Evolutionary conservation across 2,113 vertebrate genomes (phyloP).

Genomic region (Tetrao urogallus): DNA sequence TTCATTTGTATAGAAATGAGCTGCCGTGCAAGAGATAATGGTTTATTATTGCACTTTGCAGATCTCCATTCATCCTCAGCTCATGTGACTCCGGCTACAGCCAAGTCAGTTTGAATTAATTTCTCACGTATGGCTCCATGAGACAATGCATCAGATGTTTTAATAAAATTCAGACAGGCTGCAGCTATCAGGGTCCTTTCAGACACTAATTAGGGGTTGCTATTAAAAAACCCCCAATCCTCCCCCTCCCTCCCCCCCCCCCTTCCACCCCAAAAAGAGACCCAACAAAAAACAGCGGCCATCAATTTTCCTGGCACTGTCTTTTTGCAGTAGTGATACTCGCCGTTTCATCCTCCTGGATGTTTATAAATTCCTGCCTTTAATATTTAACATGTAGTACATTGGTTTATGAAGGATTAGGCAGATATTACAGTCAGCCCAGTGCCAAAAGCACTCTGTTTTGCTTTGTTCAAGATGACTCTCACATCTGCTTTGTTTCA

Average conservation of each 20-base stretch:
- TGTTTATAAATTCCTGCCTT: constrained; percentile 4
- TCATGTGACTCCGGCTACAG: constrained; percentile 37
- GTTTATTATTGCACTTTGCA: constrained; percentile 35
- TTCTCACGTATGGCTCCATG: constrained; percentile 18
- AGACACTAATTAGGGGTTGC: constrained; percentile 51
- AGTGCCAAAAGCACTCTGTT: neutral
- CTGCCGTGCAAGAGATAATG: neutral
- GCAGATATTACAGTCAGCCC: neutral
- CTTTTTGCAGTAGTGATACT: constrained; percentile 13
- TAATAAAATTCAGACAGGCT: constrained; percentile 63
- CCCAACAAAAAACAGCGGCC: neutral
- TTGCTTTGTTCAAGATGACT: neutral
- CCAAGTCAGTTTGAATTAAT: constrained; percentile 58
- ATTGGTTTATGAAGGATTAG: neutral
- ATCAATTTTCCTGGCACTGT: constrained; percentile 14
- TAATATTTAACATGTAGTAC: neutral
- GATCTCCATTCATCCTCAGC: constrained; percentile 34
- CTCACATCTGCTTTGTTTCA: neutral
- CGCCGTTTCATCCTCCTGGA: neutral
- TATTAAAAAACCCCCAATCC: neutral
- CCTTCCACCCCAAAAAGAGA: neutral
- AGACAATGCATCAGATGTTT: constrained; percentile 57
- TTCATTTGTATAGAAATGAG: constrained; percentile 45
- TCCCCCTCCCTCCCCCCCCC: too few relatives aligned
- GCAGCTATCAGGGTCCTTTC: constrained; percentile 16